These are phyloP conservation scores for Diplodus puntazzo DNA, from an alignment of 2,797 vertebrate genomes.

Conservation along the genomic window DNA sequence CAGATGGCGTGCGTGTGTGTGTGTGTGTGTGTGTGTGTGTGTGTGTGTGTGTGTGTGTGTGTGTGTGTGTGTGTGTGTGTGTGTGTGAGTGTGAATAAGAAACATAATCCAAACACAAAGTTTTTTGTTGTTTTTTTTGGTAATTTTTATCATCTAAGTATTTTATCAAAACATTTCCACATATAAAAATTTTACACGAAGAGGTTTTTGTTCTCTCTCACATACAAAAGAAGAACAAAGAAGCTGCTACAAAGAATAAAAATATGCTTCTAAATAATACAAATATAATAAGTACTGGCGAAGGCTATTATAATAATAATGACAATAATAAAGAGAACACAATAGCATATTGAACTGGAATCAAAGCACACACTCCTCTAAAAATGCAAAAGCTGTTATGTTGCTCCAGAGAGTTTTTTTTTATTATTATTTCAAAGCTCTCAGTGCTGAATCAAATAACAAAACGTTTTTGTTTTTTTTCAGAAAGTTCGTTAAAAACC, in stretches of 20 bases:
- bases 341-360: slow-evolving; percentile 77
- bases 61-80: too few species aligned
- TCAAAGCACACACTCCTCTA: slow-evolving; percentile 26
- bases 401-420: slow-evolving; percentile 32
- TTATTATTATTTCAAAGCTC: slow-evolving; percentile 8
- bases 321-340: slow-evolving; percentile 14
- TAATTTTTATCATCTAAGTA: slow-evolving; percentile 42
- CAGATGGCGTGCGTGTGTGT: slow-evolving; percentile 24
- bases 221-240: slow-evolving; percentile 36
- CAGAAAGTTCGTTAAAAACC: slow-evolving; percentile 58
- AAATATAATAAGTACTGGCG: slow-evolving; percentile 73
- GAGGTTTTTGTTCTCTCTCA: slow-evolving; percentile 7
- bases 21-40: slow-evolving; percentile 6
- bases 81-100: neutral
- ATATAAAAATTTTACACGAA: slow-evolving; percentile 67
- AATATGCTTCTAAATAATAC: slow-evolving; percentile 66
- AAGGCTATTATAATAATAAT: slow-evolving; percentile 33
- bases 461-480: neutral
- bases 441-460: slow-evolving; percentile 39
- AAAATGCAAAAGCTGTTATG: slow-evolving; percentile 37
- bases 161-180: slow-evolving; percentile 75
- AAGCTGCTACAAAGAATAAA: slow-evolving; percentile 62
- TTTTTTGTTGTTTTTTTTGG: slow-evolving; percentile 27
- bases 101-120: neutral
- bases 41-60: too few species aligned